These are phyloP conservation scores for Blomia tropicalis DNA, from an alignment of 2,888 invertebrate species.

Conservation along the genomic window DNA sequence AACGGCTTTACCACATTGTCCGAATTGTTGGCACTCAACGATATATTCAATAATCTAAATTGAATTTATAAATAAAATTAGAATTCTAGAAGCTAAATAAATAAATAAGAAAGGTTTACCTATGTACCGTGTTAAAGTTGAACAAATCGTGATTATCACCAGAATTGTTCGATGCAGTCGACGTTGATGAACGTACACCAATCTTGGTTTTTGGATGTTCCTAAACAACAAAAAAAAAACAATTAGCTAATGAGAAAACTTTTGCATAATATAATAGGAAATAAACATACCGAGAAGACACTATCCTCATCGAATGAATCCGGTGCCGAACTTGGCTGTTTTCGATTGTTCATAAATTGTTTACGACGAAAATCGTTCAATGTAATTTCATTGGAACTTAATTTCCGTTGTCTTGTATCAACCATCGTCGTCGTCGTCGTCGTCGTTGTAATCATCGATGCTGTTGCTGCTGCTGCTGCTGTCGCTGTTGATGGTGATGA, in stretches of 20 bases:
- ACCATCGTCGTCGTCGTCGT: background rate
- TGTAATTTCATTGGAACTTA: background rate
- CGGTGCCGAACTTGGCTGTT: conserved; percentile 37
- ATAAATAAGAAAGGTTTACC: conserved; percentile 7
- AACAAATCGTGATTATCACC: conserved; percentile 23
- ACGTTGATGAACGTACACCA: background rate
- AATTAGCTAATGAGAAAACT: background rate
- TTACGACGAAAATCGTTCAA: background rate
- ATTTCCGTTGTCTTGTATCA: background rate
- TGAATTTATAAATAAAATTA: background rate
- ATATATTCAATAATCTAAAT: conserved; percentile 19
- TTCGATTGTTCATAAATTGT: conserved; percentile 28
- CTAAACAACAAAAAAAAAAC: too few relatives aligned
- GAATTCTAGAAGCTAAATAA: background rate
- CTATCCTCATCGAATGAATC: conserved; percentile 34
- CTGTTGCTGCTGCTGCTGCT: background rate
- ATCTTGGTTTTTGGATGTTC: background rate
- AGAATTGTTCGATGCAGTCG: conserved; percentile 3
- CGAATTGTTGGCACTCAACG: conserved; percentile 6
- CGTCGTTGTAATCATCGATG: background rate
- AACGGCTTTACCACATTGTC: conserved; percentile 10
- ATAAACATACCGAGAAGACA: background rate
- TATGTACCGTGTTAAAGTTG: conserved; percentile 29
- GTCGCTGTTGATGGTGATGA: background rate
- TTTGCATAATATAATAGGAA: background rate